Conservation (phyloP, 1,140 invertebrate species). For the Ctenoplectra terminalis region DNA sequence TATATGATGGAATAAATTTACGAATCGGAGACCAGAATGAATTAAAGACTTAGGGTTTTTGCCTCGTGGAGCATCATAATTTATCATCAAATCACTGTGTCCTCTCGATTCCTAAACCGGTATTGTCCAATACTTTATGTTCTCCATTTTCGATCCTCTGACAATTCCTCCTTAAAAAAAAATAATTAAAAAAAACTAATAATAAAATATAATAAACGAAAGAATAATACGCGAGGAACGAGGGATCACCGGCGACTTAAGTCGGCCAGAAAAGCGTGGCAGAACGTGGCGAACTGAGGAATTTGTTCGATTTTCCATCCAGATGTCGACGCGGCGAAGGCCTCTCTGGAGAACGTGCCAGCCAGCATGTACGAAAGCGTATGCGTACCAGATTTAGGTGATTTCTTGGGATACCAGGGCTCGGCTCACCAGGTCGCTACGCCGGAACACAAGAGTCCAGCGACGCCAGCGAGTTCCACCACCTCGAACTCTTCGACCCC, state of each 20-base stretch:
- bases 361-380: slow-evolving; percentile 89
- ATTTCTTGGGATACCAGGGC: slow-evolving; percentile 86
- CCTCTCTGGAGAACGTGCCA: slow-evolving; percentile 86
- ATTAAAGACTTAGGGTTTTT: not conserved
- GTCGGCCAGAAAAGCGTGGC: not conserved
- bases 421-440: slow-evolving; percentile 76
- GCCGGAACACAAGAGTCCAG: slow-evolving; percentile 79
- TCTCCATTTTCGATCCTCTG: no score
- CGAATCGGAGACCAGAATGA: not conserved
- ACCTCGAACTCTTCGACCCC: slow-evolving; percentile 75
- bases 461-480: slow-evolving; percentile 77
- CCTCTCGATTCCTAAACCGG: no score
- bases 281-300: slow-evolving; percentile 47
- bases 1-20: not conserved
- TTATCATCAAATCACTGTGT: no score
- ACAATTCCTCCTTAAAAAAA: no score
- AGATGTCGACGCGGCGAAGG: slow-evolving; percentile 88
- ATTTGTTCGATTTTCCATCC: slow-evolving; percentile 75
- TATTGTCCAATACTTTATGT: no score
- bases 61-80: no score
- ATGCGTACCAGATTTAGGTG: slow-evolving; percentile 90
- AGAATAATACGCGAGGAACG: not conserved
- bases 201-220: not conserved
- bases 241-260: not conserved
- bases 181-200: not conserved